Evolutionary conservation across 2,797 vertebrate species (phyloP), one percentile per base, ranked within the genome.

Genomic region (Sebastes elongatus): DNA sequence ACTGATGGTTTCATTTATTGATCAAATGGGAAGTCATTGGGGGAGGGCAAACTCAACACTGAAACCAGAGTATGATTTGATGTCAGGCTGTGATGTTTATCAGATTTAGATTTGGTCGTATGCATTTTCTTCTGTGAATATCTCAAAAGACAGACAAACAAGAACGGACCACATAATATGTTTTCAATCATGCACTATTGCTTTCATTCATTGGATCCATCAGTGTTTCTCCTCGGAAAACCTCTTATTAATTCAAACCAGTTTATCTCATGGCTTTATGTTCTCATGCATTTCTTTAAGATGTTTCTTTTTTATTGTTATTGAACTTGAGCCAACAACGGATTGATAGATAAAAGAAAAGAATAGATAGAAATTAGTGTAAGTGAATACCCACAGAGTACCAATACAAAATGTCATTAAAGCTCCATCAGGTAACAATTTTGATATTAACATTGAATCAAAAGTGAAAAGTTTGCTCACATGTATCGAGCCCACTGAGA

Each of bases 1-100:
- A 56, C 30, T 23, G 30, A 61, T 76, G 66, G 38, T 75, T 82
- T 83, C 27, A 74, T 80, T 82, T 1, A 35, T 38, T 53, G 23
- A 33, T 72, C 20, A 62, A 57, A 76, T 84, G 11, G 62, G 28
- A n/a, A 71, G 18, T 67, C 1, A 79, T 33, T 65, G 3, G 1
- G 23, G 63, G 32, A 70, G 32, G 23, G 14, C 23, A 80, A 28
- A 49, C 63, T 32, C 22, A 10, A 62, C 35, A 32, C 11, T 52
- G 20, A 74, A 52, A 63, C 30, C 49, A 13, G 35, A 4, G n/a
- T 28, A 7, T 5, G 33, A 32, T 81, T 66, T 75, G 4, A 82
- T 80, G 46, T 53, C 25, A 65, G 35, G 13, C 16, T 32, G 25
- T 33, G 25, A 22, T 7, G 6, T 71, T 60, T 8, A 6, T 42